phyloP scores from a whole-genome alignment of 1,140 invertebrate species.

The Atopsyche davidsoni region DNA sequence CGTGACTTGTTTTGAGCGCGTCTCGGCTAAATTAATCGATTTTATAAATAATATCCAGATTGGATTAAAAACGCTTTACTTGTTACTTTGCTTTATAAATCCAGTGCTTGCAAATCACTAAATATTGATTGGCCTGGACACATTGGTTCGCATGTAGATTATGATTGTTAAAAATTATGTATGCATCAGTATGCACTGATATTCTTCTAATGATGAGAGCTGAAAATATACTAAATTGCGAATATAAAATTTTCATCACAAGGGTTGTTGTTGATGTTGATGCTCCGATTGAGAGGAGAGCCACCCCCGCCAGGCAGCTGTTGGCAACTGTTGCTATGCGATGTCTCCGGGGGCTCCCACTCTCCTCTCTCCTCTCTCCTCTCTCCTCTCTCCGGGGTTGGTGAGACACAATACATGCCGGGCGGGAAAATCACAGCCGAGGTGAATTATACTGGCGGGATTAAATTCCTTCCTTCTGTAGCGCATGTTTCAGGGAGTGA shows the following conservation, averaged over 20 bases:
- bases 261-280: not conserved
- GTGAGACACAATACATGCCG: not conserved
- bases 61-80: no score
- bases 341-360: conserved; percentile 14
- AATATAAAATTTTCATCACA: not conserved
- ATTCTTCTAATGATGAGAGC: conserved; percentile 6
- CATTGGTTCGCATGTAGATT: not conserved
- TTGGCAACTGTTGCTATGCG: conserved; percentile 29
- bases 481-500: not conserved
- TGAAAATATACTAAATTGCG: not conserved
- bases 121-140: not conserved
- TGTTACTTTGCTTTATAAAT: no score
- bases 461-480: not conserved
- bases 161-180: conserved; percentile 2
- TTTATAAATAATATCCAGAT: no score
- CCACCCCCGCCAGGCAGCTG: conserved; percentile 18
- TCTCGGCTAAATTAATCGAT: no score
- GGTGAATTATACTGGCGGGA: not conserved
- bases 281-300: not conserved
- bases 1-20: no score
- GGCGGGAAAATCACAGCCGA: not conserved
- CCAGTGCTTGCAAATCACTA: conserved; percentile 1
- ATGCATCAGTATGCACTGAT: not conserved
- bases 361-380: no score
- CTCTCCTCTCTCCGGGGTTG: no score